phyloP scores from a whole-genome alignment of 2,888 invertebrate genomes.

The Leucoma salicis region DNA sequence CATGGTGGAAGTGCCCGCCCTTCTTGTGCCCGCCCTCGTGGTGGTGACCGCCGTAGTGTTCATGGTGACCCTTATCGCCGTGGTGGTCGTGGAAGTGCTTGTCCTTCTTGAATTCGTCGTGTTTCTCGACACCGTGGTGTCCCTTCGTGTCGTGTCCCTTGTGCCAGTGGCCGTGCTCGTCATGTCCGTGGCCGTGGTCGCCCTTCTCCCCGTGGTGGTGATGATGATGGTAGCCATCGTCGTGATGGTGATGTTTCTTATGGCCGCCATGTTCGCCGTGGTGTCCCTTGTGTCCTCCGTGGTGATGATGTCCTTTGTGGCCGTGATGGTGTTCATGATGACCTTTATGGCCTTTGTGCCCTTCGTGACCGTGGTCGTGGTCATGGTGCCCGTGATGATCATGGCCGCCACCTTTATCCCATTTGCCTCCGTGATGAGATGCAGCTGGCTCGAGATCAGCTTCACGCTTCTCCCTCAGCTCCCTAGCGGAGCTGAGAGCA shows the following conservation, averaged over 20 bases:
- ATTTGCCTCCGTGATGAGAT: constrained; percentile 45
- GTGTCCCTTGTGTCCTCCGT: constrained; percentile 83
- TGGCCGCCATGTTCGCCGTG: constrained; percentile 84
- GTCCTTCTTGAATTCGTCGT: constrained; percentile 92
- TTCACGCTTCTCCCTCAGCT: constrained; percentile 70
- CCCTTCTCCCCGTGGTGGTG: constrained; percentile 85
- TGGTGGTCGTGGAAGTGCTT: constrained; percentile 93
- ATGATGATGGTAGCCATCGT: constrained; percentile 84
- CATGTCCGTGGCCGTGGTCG: constrained; percentile 80
- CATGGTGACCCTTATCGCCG: constrained; percentile 89
- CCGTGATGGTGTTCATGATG: constrained; percentile 85
- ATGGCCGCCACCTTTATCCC: constrained; percentile 82
- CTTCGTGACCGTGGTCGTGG: constrained; percentile 84
- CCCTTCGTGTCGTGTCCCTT: constrained; percentile 93
- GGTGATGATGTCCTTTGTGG: constrained; percentile 87
- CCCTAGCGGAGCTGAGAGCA: constrained; percentile 71
- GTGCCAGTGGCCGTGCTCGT: constrained; percentile 86
- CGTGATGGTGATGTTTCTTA: constrained; percentile 84
- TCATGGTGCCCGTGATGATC: constrained; percentile 85
- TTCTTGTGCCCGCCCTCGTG: constrained; percentile 90
- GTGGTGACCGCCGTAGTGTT: constrained; percentile 89
- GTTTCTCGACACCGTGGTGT: constrained; percentile 90
- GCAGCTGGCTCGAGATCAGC: constrained; percentile 81
- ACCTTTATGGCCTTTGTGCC: constrained; percentile 86
- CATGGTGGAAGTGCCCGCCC: constrained; percentile 90